These are phyloP conservation scores for Gymnoscelis rufifasciata DNA, from an alignment of 2,888 invertebrate genomes.

Conservation along the genomic window DNA sequence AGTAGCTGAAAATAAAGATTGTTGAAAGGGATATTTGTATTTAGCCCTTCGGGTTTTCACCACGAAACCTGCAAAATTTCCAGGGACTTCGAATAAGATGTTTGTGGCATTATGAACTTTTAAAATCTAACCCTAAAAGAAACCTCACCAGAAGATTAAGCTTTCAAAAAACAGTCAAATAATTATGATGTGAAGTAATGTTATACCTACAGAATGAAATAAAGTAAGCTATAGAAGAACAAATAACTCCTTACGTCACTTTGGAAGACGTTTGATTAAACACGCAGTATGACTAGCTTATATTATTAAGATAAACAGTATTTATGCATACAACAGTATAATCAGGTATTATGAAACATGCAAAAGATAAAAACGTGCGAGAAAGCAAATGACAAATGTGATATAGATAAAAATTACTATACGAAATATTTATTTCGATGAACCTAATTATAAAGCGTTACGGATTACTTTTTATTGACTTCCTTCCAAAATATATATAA, in stretches of 20 bases:
- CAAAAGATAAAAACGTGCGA: conserved; percentile 52
- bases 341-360: conserved; percentile 34
- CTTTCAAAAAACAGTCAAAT: neutral
- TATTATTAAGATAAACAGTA: conserved; percentile 50
- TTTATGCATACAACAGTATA: conserved; percentile 36
- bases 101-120: too few species aligned
- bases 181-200: neutral
- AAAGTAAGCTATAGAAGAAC: conserved; percentile 26
- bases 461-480: conserved; percentile 63
- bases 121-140: conserved; percentile 7
- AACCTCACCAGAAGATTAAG: conserved; percentile 12
- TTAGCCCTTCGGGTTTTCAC: too few species aligned
- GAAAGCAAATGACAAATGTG: conserved; percentile 59
- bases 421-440: conserved; percentile 70
- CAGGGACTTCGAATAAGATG: too few species aligned
- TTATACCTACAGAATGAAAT: conserved; percentile 9
- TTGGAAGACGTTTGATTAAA: conserved; percentile 78
- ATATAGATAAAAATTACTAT: conserved; percentile 61
- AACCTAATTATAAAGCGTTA: conserved; percentile 78
- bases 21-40: too few species aligned
- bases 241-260: conserved; percentile 66
- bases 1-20: too few species aligned
- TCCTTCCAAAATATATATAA: conserved; percentile 51
- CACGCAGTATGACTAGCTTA: conserved; percentile 71
- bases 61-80: too few species aligned